Conservation (phyloP, 2,797 vertebrate genomes). For the Acropternis orthonyx region DNA sequence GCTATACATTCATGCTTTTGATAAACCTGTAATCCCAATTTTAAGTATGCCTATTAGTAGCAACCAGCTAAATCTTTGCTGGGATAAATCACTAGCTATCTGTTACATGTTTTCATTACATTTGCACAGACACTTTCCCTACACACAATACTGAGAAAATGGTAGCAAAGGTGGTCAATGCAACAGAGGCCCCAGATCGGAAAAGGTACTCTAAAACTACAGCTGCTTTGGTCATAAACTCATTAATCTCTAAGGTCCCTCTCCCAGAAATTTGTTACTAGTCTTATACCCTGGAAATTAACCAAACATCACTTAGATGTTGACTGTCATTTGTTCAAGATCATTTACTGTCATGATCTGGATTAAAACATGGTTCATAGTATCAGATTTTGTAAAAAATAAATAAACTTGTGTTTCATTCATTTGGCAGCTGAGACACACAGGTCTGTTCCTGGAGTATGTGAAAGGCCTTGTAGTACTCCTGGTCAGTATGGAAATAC, state of each 20-base stretch:
- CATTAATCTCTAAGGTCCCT: fast-evolving
- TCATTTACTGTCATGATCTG: not conserved
- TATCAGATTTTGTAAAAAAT: not conserved
- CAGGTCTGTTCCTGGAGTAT: not conserved
- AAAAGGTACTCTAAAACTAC: not conserved
- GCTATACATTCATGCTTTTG: not conserved
- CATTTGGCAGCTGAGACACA: not conserved
- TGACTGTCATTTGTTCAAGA: not conserved
- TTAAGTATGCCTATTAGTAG: not conserved
- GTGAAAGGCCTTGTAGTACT: not conserved
- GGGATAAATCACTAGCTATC: not conserved
- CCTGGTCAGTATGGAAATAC: not conserved
- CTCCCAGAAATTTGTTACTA: not conserved
- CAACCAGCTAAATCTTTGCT: not conserved
- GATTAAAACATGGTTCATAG: not conserved
- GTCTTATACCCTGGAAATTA: not conserved
- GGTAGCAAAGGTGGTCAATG: not conserved
- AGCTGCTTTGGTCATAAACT: not conserved
- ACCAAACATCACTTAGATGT: not conserved
- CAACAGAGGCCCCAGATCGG: not conserved
- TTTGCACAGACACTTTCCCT: not conserved
- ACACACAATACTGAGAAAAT: not conserved
- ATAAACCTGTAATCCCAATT: not conserved
- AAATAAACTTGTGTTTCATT: not conserved
- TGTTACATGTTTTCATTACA: not conserved